Evolutionary conservation across 2,113 vertebrate genomes (phyloP), one percentile per base, ranked within the genome.

Genomic region (Aspidoscelis tigris): DNA sequence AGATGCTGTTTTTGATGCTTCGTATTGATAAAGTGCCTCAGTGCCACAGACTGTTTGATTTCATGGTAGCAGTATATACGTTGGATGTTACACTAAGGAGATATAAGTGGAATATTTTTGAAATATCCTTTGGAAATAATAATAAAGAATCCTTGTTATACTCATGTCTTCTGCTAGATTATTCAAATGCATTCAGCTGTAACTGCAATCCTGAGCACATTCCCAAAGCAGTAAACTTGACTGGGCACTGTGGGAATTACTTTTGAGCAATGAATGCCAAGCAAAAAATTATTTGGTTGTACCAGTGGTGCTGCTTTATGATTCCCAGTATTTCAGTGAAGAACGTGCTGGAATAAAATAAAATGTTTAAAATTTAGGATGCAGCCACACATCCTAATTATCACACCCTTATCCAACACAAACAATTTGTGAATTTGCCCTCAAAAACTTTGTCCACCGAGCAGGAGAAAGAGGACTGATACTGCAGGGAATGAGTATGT

Each of bases 81-180:
- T 90, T 89, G 83, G 87, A 85, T 87, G 91, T 86, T 88, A 91
- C 89, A 89, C 89, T 89, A 86, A 84, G 87, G 90, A 87, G 88
- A 53, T 92, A 87, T 90, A 91, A 91, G 85, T 92, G 91, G 84
- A 93, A 84, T 93, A 93, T 92, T 94, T 94, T 93, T 93, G 91
- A 87, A 89, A 64, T 94, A 92, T 85, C 92, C 90, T 92, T 92
- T 92, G 84, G 77, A 92, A 93, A 91, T 92, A 61, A 61, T 61
- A 61, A 61, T 61, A 61, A 61, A 61, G 14, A 61, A 61, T 61
- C 58, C 58, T 61, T 61, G 58, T 61, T 61, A 61, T 90, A 93
- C 87, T 65, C 24, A 68, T 91, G 76, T 1, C 78, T 43, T 22
- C 85, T 77, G 53, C n/a, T 81, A 18, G 76, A 83, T 91, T 82